Conservation (phyloP, 2,113 vertebrate species). For the Rhinoderma darwinii region DNA sequence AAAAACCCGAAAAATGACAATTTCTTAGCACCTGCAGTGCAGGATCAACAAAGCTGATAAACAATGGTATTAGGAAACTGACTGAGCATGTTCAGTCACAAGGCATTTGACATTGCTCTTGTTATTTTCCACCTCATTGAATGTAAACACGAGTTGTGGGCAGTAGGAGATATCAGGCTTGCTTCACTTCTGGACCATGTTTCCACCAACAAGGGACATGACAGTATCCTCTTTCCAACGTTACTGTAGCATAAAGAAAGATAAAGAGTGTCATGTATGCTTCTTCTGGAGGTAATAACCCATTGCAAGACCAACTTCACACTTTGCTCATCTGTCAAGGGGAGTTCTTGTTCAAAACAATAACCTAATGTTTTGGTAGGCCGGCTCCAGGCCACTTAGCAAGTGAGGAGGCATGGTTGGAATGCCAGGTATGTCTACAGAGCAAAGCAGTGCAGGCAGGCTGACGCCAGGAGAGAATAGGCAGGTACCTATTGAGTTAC, state of each 20-base stretch:
- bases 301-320: slow-evolving; percentile 78
- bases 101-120: slow-evolving; percentile 68
- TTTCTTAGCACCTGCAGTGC: background rate
- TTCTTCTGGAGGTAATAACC: slow-evolving; percentile 76
- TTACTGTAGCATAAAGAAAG: slow-evolving; percentile 64
- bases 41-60: background rate
- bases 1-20: background rate
- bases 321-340: slow-evolving; percentile 79
- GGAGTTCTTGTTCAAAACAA: slow-evolving; percentile 77
- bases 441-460: slow-evolving; percentile 78
- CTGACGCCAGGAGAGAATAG: slow-evolving; percentile 88
- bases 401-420: slow-evolving; percentile 81
- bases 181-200: slow-evolving; percentile 60
- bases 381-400: slow-evolving; percentile 80
- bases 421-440: slow-evolving; percentile 89
- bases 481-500: slow-evolving; percentile 90
- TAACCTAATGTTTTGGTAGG: slow-evolving; percentile 81
- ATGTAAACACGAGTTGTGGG: slow-evolving; percentile 70
- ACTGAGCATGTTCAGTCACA: slow-evolving; percentile 56
- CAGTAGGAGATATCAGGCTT: slow-evolving; percentile 48
- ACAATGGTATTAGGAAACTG: slow-evolving; percentile 70
- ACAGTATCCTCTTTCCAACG: slow-evolving; percentile 66
- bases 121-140: slow-evolving; percentile 69
- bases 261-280: slow-evolving; percentile 65
- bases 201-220: slow-evolving; percentile 63